phyloP scores from a whole-genome alignment of 2,113 vertebrate species.

The Pterocles gutturalis region DNA sequence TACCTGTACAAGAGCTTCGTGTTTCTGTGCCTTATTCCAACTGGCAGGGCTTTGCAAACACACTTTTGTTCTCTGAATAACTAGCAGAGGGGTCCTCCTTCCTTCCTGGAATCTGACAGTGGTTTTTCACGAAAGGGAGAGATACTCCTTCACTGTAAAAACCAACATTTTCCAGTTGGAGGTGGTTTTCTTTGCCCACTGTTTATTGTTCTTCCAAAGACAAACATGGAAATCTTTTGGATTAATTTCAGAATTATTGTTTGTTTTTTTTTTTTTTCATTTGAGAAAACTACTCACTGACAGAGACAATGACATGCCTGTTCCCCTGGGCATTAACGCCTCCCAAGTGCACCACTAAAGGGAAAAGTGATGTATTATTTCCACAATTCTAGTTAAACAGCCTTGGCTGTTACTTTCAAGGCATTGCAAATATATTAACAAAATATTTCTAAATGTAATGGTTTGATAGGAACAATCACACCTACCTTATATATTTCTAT shows the following conservation, averaged over 20 bases:
- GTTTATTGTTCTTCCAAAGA: not conserved
- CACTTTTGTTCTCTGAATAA: not conserved
- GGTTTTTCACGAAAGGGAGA: not conserved
- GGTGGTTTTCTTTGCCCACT: not conserved
- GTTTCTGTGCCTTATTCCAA: not conserved
- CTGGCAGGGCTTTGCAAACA: not conserved
- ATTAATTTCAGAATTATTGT: not conserved
- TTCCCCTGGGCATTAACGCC: not conserved
- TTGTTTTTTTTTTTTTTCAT: not conserved
- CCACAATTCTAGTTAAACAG: not conserved
- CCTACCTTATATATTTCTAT: not conserved
- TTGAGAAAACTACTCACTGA: not conserved
- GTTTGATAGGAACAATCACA: not conserved
- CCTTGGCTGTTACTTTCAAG: not conserved
- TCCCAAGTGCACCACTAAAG: not conserved
- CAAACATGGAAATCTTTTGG: not conserved
- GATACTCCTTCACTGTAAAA: not conserved
- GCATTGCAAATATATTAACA: not conserved
- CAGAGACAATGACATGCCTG: not conserved
- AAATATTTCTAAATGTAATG: not conserved
- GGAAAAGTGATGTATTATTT: not conserved
- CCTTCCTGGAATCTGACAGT: not conserved
- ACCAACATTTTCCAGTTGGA: not conserved
- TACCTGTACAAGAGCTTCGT: not conserved
- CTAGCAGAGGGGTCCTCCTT: not conserved